Percentiles rank a stretch among this genome's conserved stretches.
These are phyloP conservation scores for Limnephilus auricula DNA, from an alignment of 2,888 invertebrate genomes.

Conservation along the genomic window DNA sequence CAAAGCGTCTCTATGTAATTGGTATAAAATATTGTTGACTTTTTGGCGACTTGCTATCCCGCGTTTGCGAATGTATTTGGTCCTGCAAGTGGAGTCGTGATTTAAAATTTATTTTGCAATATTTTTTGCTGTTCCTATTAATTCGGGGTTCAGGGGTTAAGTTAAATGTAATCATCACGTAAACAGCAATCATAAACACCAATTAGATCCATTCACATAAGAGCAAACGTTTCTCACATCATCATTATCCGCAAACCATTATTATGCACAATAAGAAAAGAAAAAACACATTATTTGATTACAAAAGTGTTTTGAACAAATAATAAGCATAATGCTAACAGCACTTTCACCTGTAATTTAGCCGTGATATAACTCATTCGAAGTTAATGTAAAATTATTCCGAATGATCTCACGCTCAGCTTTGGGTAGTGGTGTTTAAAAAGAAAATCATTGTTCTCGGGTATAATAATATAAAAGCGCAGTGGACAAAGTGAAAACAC, in stretches of 20 bases:
- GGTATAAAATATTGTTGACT: no score
- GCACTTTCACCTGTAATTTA: conserved; percentile 44
- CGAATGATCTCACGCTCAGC: conserved; percentile 42
- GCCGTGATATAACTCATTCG: conserved; percentile 39
- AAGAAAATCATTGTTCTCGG: conserved; percentile 46
- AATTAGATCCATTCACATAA: background rate
- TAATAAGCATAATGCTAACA: background rate
- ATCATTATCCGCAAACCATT: background rate
- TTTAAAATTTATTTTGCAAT: no score
- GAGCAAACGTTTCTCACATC: background rate
- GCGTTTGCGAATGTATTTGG: no score
- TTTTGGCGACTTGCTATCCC: no score
- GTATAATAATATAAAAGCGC: background rate
- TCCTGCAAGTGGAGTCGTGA: no score
- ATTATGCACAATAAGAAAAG: background rate
- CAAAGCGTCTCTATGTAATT: no score
- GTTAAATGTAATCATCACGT: background rate
- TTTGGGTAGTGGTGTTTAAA: conserved; percentile 40
- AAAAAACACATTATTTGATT: conserved; percentile 2
- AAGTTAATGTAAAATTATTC: conserved; percentile 7
- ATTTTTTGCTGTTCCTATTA: no score
- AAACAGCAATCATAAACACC: background rate
- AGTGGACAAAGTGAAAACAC: conserved; percentile 48
- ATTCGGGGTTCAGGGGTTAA: background rate
- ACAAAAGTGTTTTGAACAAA: conserved; percentile 7